Conservation (phyloP, 2,888 invertebrate species). For the Plebejus anna region DNA sequence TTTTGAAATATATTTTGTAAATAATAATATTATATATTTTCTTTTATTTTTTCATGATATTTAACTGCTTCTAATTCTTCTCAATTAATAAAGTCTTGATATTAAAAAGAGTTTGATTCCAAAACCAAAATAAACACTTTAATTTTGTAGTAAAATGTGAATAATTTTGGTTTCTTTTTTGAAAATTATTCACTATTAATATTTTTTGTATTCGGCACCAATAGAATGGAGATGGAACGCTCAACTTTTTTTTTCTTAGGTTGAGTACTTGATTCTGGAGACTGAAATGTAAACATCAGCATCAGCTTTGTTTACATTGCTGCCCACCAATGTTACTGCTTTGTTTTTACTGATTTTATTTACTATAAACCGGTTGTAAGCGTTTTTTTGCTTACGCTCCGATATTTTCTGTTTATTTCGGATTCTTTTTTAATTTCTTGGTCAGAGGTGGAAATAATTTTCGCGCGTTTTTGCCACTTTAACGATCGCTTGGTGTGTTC, state of each 20-base stretch:
- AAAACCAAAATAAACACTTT: background rate
- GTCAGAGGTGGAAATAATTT: background rate
- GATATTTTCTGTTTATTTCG: background rate
- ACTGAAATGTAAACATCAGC: background rate
- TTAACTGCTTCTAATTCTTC: background rate
- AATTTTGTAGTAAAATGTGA: background rate
- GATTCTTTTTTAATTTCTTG: background rate
- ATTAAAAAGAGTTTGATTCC: background rate
- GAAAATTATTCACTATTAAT: background rate
- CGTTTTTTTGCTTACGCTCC: background rate
- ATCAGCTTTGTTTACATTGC: constrained; percentile 11
- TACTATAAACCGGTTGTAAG: background rate
- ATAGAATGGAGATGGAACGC: background rate
- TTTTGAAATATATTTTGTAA: too few relatives aligned
- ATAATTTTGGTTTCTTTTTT: background rate
- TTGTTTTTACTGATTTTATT: background rate
- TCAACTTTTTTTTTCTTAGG: background rate
- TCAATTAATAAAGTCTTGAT: background rate
- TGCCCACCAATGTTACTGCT: background rate
- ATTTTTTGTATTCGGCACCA: background rate
- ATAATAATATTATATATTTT: too few relatives aligned
- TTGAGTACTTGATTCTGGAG: background rate
- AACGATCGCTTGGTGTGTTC: constrained; percentile 11
- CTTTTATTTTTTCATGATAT: too few relatives aligned
- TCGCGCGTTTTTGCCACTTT: constrained; percentile 16